Evolutionary conservation across 2,888 invertebrate species (phyloP).

Genomic region (Trichogramma evanescens): DNA sequence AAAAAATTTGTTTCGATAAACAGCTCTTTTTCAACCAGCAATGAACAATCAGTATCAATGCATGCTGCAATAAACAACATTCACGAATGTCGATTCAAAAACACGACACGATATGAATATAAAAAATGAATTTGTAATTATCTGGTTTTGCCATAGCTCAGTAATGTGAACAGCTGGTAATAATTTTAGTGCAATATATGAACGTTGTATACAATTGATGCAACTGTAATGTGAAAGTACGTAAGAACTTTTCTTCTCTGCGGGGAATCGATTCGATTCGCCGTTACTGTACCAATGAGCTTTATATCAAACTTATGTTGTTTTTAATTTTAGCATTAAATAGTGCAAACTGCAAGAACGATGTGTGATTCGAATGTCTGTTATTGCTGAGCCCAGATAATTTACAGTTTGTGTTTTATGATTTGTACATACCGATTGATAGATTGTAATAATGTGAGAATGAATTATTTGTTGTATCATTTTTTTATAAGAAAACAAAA

Average conservation of each 20-base stretch:
- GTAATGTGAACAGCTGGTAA: slow-evolving; percentile 30
- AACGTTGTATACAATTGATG: not conserved
- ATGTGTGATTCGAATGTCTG: slow-evolving; percentile 26
- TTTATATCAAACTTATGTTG: slow-evolving; percentile 18
- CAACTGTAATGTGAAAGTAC: slow-evolving; percentile 10
- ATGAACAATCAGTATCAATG: slow-evolving; percentile 23
- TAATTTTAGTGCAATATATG: slow-evolving; percentile 22
- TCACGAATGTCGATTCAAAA: no score
- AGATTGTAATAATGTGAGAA: slow-evolving; percentile 45
- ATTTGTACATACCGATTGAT: slow-evolving; percentile 47
- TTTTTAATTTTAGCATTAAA: slow-evolving; percentile 13
- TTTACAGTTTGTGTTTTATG: slow-evolving; percentile 39
- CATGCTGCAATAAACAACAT: slow-evolving; percentile 10
- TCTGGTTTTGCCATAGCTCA: slow-evolving; percentile 35
- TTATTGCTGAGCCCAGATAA: slow-evolving; percentile 42
- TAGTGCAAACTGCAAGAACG: not conserved
- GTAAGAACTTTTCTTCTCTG: slow-evolving; percentile 6
- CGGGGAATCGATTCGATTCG: slow-evolving; percentile 10
- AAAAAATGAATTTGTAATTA: slow-evolving; percentile 20
- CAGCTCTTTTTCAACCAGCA: slow-evolving; percentile 26
- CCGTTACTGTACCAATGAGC: slow-evolving; percentile 16
- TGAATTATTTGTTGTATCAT: slow-evolving; percentile 49
- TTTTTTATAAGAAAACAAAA: slow-evolving; percentile 46
- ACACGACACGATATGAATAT: not conserved
- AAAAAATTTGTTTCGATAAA: slow-evolving; percentile 18